Base-by-base conservation (phyloP, 2,888 invertebrate genomes). In the Sarcophaga carnaria region DNA sequence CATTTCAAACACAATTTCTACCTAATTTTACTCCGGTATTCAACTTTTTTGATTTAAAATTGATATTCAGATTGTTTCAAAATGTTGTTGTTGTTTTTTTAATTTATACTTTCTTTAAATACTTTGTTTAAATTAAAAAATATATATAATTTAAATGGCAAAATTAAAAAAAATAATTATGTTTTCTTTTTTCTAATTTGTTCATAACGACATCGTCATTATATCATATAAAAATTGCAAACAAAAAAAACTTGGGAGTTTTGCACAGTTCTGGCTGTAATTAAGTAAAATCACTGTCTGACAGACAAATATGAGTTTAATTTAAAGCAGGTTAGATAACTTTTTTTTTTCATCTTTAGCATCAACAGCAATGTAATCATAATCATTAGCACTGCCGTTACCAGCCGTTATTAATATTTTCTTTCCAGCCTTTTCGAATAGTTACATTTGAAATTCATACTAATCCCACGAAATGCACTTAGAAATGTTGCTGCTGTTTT, bases 361-460 rank as follows among this genome's bases (percentile, higher is more conserved):
- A 20, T 20, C 20, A 37, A 37, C 37, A 37, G 37, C 37, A 37
- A 8, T 37, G 37, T 37, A 37, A 8, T 37, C 8, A 37, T 37
- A 37, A 8, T 37, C 37, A 8, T 37, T 37, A 37, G 8, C 6
- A 37, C 37, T 37, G 37, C 8, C 37, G 37, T 37, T 37, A 10
- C 37, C 37, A 37, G 37, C 2, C 37, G 8, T 37, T 37, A 37
- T 37, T 37, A 37, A 37, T 17, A 5, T 20, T 70, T 22, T 27
- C 27, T 60, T 22, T n/a, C 47, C 45, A 25, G 37, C 72, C 77
- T 63, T 77, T 80, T 85, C 74, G 72, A 72, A 77, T 62, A 54
- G 74, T 81, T 74, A 81, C 85, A 80, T 59, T 69, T 78, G 80
- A 78, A 85, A 85, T 85, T 85, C 80, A 74, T 74, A 69, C 59